Conservation (phyloP, 2,113 vertebrate species). For the Misgurnus anguillicaudatus region DNA sequence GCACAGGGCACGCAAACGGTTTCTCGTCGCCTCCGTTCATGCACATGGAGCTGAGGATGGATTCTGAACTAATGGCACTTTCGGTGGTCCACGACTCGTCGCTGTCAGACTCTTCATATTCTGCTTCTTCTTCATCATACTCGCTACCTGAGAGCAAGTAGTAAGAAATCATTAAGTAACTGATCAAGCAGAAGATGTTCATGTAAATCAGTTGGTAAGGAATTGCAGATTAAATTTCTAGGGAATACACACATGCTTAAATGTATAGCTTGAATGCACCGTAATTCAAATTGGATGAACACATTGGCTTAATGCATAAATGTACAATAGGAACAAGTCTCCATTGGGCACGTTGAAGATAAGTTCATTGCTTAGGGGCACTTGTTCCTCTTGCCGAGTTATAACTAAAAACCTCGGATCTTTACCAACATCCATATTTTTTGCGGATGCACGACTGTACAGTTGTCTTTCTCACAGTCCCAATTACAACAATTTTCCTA, state of each 20-base stretch:
- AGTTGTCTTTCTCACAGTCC: constrained; percentile 26
- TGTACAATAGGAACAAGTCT: no score
- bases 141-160: constrained; percentile 82
- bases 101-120: constrained; percentile 97
- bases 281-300: no score
- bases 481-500: neutral
- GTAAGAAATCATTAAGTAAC: neutral
- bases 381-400: neutral
- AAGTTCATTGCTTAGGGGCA: neutral
- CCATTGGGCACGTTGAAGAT: no score
- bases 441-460: neutral
- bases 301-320: no score
- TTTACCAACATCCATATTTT: neutral
- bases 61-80: constrained; percentile 97
- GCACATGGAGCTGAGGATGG: constrained; percentile 97
- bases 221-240: no score
- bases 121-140: constrained; percentile 95
- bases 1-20: constrained; percentile 96
- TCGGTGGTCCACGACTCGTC: constrained; percentile 98
- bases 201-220: neutral
- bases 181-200: neutral
- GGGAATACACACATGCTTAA: no score
- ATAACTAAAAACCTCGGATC: neutral
- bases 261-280: no score
- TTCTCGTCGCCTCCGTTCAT: constrained; percentile 98